Evolutionary conservation across 2,888 invertebrate genomes (phyloP), one percentile per base, ranked within the genome.

Genomic region (Linyphia triangularis): DNA sequence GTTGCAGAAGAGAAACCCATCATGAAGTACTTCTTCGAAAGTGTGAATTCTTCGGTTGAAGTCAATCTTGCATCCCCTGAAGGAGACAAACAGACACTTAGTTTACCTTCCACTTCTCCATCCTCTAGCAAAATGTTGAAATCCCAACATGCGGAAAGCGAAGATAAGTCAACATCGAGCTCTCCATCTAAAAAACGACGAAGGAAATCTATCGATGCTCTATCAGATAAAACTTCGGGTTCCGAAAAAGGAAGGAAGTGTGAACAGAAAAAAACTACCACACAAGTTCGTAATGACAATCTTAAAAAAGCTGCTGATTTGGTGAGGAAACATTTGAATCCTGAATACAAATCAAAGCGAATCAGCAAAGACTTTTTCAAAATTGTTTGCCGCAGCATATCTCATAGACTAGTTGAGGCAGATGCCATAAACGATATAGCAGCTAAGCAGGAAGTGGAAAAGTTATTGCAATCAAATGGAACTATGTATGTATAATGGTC

Each of bases 291-390:
- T n/a, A 81, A 83, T 82, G 84, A 85, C 65, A 81, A 85, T 82
- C 82, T 90, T 65, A 86, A 90, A 69, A 86, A 65, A 59, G 90
- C 90, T 43, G 90, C 86, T 51, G 86, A 90, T 73, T 89, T 89
- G 57, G 85, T 90, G 5, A 51, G 89, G 30, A 85, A 90, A 37
- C 88, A 89, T 79, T 81, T 90, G 28, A 85, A 90, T 63, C 90
- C 90, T 19, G 81, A 83, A 57, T 90, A 90, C 30, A 85, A 89
- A 75, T 89, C 89, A n/a, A 90, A 89, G 33, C 65, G 82, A 30
- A 88, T 90, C 19, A 83, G 83, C 72, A 90, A 89, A 89, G 90
- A 90, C 51, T 86, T 89, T 28, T 90, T 89, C 70, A 90, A 90
- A 75, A 81, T 89, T 67, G 86, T 89, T 43, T 90, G 90, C 33